Evolutionary conservation across 2,797 vertebrate genomes (phyloP).

Genomic region (Bradypodion ventrale): DNA sequence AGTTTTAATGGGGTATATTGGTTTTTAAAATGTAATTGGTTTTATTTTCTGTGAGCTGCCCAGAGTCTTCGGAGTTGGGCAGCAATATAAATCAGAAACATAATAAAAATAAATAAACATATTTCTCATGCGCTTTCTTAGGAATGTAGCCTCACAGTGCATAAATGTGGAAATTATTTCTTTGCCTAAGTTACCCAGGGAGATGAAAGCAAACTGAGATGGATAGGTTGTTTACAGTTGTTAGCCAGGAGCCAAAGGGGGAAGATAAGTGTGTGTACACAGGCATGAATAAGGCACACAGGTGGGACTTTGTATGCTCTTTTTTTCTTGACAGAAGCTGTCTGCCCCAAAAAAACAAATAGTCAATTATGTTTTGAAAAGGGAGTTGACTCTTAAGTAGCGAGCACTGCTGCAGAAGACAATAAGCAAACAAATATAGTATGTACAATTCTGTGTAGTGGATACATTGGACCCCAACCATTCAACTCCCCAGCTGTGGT

Average conservation of each 20-base stretch:
- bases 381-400: too few species aligned
- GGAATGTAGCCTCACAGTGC: not conserved
- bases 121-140: not conserved
- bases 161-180: not conserved
- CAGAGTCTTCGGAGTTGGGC: too few species aligned
- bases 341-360: not conserved
- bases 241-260: not conserved
- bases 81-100: too few species aligned
- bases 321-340: not conserved
- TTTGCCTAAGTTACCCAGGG: not conserved
- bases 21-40: too few species aligned
- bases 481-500: not conserved
- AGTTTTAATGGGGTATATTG: too few species aligned
- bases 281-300: not conserved
- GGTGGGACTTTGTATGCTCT: not conserved
- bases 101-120: too few species aligned
- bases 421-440: not conserved
- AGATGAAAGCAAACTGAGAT: not conserved
- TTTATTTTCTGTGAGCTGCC: too few species aligned
- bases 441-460: not conserved
- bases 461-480: not conserved
- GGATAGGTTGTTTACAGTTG: not conserved
- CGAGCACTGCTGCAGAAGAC: not conserved
- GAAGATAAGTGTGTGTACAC: not conserved
- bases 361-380: not conserved